Evolutionary conservation across 2,113 vertebrate species (phyloP), one percentile per base, ranked within the genome.

Genomic region (Eudyptes chrysolophus): DNA sequence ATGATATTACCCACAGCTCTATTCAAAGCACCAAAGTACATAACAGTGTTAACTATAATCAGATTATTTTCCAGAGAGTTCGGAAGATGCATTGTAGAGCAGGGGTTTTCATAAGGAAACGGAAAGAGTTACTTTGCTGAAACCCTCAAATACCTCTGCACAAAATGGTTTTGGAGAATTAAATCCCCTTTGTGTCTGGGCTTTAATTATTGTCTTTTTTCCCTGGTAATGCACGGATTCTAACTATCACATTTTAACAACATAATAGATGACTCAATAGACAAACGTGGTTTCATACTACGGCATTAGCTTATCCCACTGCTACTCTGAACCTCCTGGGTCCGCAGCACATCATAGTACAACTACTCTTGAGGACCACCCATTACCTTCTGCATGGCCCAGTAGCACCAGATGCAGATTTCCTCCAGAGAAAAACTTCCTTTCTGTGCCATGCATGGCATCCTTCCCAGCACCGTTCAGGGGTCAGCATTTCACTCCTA

Each of bases 61-160:
- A 94, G 94, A 93, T 96, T 83, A 90, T 81, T 94, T 97, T 92
- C 93, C 82, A 94, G 83, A 84, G 76, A 89, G 54, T 84, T 94
- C 7, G 16, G 69, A 89, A 89, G 87, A 96, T 66, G 57, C 75
- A 48, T 83, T 83, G 70, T 54, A 77, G 61, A 90, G 46, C 26
- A 58, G 29, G 24, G 42, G 42, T 66, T 95, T 94, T 84, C 54
- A 64, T 49, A 81, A 74, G 22, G 72, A 96, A 95, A 38, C 24
- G 88, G 85, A 87, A 95, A 71, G 44, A 79, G 80, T 87, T 76
- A 79, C 66, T 87, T 92, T 87, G 38, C 85, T 84, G 69, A 94
- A 90, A 87, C n/a, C 52, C 44, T 93, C 51, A 62, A 93, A 96
- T 77, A 87, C 52, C 55, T 96, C 70, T 25, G 34, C 84, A 66